These are phyloP conservation scores for Apamea anceps DNA, from an alignment of 2,888 invertebrate genomes.

Conservation along the genomic window DNA sequence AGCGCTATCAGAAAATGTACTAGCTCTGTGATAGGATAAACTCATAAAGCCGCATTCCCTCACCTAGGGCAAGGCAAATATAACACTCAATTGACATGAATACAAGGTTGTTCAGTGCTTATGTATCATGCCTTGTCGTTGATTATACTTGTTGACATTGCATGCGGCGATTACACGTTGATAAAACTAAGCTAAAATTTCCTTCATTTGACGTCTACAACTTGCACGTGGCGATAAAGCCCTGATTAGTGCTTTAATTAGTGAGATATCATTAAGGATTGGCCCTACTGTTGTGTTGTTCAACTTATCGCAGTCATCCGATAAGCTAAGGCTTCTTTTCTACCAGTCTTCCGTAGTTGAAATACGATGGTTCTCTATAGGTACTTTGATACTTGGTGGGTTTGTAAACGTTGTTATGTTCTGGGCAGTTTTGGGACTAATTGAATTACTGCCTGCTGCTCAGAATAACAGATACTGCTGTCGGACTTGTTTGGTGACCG, in stretches of 20 bases:
- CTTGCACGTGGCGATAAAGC: constrained; percentile 2
- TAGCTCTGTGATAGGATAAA: not conserved
- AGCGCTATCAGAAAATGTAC: not conserved
- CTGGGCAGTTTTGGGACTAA: not conserved
- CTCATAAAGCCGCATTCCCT: constrained; percentile 21
- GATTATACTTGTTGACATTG: constrained; percentile 16
- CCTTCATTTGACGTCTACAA: constrained; percentile 28
- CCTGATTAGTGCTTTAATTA: constrained; percentile 18
- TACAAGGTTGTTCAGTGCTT: constrained; percentile 14
- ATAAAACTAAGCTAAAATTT: constrained; percentile 5
- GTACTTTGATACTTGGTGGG: not conserved
- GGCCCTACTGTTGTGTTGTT: not conserved
- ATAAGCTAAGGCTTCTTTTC: not conserved
- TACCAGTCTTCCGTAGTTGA: not conserved
- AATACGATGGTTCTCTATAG: not conserved
- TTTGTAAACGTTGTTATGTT: not conserved
- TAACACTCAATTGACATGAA: constrained; percentile 31
- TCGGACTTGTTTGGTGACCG: too few species aligned
- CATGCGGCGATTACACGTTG: constrained; percentile 33
- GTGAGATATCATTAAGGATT: constrained; percentile 12
- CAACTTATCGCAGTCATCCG: not conserved
- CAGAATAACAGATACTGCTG: too few species aligned
- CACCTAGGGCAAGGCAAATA: constrained; percentile 34
- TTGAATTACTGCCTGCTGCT: too few species aligned
- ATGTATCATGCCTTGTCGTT: constrained; percentile 30